These are phyloP conservation scores for Argya squamiceps DNA, from an alignment of 2,797 vertebrate genomes.

Conservation along the genomic window DNA sequence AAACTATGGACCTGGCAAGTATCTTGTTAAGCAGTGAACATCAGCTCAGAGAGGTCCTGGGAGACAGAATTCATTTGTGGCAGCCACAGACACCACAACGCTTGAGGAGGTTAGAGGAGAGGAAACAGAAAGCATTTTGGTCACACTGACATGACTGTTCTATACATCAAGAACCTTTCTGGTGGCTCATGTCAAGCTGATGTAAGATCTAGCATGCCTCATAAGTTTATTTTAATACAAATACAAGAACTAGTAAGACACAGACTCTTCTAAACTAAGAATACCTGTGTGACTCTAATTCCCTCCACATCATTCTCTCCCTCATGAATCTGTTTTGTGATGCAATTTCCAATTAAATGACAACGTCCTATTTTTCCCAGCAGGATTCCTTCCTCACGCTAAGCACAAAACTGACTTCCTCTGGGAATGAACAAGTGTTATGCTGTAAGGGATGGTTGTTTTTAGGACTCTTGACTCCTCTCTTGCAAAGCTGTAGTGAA, in stretches of 20 bases:
- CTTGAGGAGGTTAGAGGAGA: neutral
- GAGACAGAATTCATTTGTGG: neutral
- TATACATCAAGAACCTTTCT: neutral
- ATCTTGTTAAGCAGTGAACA: neutral
- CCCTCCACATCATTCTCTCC: neutral
- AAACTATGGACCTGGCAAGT: neutral
- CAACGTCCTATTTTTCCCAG: neutral
- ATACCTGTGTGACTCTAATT: neutral
- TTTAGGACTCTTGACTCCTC: neutral
- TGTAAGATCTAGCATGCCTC: neutral
- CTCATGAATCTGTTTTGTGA: neutral
- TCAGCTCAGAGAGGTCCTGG: neutral
- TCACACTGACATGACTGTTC: neutral
- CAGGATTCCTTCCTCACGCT: neutral
- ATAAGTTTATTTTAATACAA: neutral
- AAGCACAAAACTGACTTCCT: neutral
- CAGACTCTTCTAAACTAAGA: neutral
- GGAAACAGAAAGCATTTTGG: neutral
- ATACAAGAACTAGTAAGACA: neutral
- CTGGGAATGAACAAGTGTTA: neutral
- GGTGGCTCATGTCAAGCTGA: neutral
- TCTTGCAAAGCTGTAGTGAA: neutral
- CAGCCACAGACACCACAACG: neutral
- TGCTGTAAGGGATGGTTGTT: neutral
- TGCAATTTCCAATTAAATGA: conserved; percentile 38